Evolutionary conservation across 2,888 invertebrate species (phyloP).

Genomic region (Holacanthella duospinosa): DNA sequence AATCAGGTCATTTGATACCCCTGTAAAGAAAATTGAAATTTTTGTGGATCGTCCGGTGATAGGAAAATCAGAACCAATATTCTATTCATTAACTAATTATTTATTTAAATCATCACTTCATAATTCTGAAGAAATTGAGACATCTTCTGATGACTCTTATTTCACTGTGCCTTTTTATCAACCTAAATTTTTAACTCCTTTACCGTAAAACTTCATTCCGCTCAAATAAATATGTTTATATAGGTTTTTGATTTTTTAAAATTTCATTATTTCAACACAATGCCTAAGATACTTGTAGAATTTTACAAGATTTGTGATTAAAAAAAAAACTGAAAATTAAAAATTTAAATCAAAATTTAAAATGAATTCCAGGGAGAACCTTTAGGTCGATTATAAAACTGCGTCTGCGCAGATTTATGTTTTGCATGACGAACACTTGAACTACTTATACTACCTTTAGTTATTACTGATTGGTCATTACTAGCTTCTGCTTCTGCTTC

Average conservation of each 20-base stretch:
- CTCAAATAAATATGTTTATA: not conserved
- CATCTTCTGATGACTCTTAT: not conserved
- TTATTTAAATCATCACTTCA: not conserved
- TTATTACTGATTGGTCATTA: no score
- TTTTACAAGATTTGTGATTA: no score
- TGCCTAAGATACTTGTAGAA: no score
- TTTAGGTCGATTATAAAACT: no score
- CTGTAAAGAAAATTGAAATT: not conserved
- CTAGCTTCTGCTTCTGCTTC: no score
- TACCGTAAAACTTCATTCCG: not conserved
- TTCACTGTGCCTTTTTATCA: not conserved
- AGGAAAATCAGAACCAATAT: not conserved
- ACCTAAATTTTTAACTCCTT: not conserved
- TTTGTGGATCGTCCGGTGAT: not conserved
- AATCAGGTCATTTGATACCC: not conserved
- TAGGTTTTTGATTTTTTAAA: not conserved
- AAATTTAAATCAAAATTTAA: no score
- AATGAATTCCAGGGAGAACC: no score
- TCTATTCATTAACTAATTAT: constrained; percentile 1
- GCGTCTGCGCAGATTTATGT: no score
- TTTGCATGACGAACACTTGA: no score
- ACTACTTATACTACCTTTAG: no score
- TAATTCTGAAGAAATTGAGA: not conserved
- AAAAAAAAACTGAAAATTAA: no score
- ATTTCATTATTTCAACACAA: not conserved